Evolutionary conservation across 30 jellyfish, hydroid and myxozoan genomes (phyloP), one percentile per base, ranked within the genome.

Genomic region (Pelagia noctiluca): DNA sequence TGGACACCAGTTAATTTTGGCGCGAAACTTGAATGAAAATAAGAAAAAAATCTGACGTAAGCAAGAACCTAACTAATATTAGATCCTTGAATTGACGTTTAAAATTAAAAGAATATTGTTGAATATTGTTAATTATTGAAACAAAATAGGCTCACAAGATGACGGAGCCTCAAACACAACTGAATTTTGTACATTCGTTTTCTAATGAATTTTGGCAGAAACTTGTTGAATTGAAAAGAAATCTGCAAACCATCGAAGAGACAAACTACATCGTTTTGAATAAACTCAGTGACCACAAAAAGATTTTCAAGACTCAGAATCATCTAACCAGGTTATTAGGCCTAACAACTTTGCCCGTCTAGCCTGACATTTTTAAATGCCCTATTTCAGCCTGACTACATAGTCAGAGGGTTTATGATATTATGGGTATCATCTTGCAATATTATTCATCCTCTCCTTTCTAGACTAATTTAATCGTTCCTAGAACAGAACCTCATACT

Each of bases 151-250:
- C 16, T 42, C 12, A 42, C 12, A 5, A 5, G 57, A 42, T 42
- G 16, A 52, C 21, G 68, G 68, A 52, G 28, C 28, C 26, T 3
- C 30, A 52, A 52, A 3, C 21, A 19, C 12, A 8, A 2, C 30
- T 30, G 21, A 8, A 19, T 2, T 5, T 4, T 52, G 28, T 5
- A 10, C 21, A 3, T 30, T 52, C 68, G 82, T 76, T 37, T 65
- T 65, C 48, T 2, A 37, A 36, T 19, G 78, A 53, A 10, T 87
- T 87, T 38, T 87, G 96, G 96, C 26, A 25, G 37, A 77, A 60
- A 4, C 49, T 87, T 50, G n/a, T 23, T 4, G 76, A 34, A 16
- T 48, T 87, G 22, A 50, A 60, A 3, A 37, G 47, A 16, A 76
- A 78, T 21, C 80, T 87, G 29, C 76, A 54, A 28, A 53, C 85